Evolutionary conservation across 2,113 vertebrate genomes (phyloP), one percentile per base, ranked within the genome.

Genomic region (Oncorhynchus tshawytscha): DNA sequence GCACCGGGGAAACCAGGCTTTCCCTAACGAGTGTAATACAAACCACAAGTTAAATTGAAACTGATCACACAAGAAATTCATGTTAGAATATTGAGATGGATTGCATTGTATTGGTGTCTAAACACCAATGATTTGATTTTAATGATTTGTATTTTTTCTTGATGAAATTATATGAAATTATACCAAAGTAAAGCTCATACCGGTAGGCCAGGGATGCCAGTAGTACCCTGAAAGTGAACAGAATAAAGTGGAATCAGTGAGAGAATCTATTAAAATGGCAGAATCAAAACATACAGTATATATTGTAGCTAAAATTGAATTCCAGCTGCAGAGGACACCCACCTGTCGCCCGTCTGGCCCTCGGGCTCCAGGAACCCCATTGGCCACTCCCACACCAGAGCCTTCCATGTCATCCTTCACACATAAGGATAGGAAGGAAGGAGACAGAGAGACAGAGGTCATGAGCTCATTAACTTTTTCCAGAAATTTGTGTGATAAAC

Each of bases 301-400:
- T 45, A 45, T 11, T 45, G 51, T 1, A 18, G 18, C 51, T 54
- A 16, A 54, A 54, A 54, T 18, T 54, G 1, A 54, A 54, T 5
- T 16, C 16, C 16, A 54, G 3, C 16, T 54, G 62, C 67, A 34
- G 67, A 39, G 7, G 51, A 54, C 31, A 6, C 67, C 31, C 18
- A 98, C 97, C 95, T 95, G 94, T 13, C 84, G 91, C 62, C 95
- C 94, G 1, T 90, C 74, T 0, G 91, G 87, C 5, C 95, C 95
- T 0, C 80, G 84, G 4, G 74, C 29, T 71, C 92, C 93, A 1
- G 88, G 86, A 1, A 77, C 31, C 6, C 84, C 62, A 0, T 82
- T 29, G 2, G 87, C 81, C 0, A 85, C 83, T 1, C 67, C 59
- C 20, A 70, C 62, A 13, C 93, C 95, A 0, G 92, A 94, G 18